These are phyloP conservation scores for Rhodeus uyekii DNA, from an alignment of 2,797 vertebrate genomes.

Conservation along the genomic window DNA sequence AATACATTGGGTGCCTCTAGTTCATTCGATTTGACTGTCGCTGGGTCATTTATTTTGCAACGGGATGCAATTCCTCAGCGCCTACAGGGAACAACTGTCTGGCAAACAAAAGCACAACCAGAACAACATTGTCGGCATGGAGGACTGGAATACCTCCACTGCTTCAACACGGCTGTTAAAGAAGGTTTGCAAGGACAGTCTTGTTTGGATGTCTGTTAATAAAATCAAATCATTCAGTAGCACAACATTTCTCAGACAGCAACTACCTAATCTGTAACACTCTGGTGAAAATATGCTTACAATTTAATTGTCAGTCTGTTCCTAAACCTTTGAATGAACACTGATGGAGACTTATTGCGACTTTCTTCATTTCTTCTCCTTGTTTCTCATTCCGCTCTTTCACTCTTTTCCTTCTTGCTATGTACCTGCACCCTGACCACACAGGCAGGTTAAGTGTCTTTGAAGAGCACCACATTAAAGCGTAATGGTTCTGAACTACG, in stretches of 20 bases:
- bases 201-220: constrained; percentile 30
- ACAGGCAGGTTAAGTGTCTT: constrained; percentile 45
- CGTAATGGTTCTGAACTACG: constrained; percentile 48
- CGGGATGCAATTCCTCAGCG: constrained; percentile 54
- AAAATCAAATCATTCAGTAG: neutral
- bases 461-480: constrained; percentile 52
- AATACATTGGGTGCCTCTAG: constrained; percentile 53
- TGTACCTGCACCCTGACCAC: constrained; percentile 23
- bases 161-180: constrained; percentile 18
- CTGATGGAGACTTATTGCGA: constrained; percentile 1
- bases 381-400: neutral
- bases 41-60: constrained; percentile 60
- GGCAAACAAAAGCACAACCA: constrained; percentile 38
- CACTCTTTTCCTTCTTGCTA: constrained; percentile 5
- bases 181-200: constrained; percentile 33
- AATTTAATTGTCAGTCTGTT: constrained; percentile 24
- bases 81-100: constrained; percentile 52
- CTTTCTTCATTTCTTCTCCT: neutral
- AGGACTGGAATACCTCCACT: constrained; percentile 26
- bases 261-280: constrained; percentile 28
- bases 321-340: constrained; percentile 22
- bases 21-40: constrained; percentile 57
- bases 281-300: constrained; percentile 19
- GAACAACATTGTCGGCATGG: constrained; percentile 22
- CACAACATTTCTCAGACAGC: neutral